These are phyloP conservation scores for Labrus mixtus DNA, from an alignment of 2,113 vertebrate species.

Conservation along the genomic window DNA sequence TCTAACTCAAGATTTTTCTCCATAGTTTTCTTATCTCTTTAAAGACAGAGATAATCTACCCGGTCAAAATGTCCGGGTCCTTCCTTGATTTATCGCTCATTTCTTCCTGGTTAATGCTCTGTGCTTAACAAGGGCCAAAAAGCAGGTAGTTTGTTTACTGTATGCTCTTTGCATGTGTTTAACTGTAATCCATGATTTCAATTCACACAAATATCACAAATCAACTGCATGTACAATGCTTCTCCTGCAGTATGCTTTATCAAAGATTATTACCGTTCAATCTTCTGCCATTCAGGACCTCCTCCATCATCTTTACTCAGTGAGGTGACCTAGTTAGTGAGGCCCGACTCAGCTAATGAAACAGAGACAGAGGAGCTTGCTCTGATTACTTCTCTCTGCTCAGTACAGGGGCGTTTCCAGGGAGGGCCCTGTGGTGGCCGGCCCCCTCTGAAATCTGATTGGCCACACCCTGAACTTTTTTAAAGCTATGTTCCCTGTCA, in stretches of 20 bases:
- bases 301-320: too few relatives aligned
- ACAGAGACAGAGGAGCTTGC: too few relatives aligned
- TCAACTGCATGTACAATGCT: slow-evolving; percentile 5
- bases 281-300: neutral
- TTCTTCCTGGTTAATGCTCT: slow-evolving; percentile 79
- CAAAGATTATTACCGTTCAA: neutral
- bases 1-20: slow-evolving; percentile 80
- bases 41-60: slow-evolving; percentile 84
- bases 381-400: too few relatives aligned
- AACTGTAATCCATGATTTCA: slow-evolving; percentile 35
- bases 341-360: too few relatives aligned
- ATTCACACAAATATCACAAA: slow-evolving; percentile 28
- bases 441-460: too few relatives aligned
- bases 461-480: too few relatives aligned
- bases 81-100: slow-evolving; percentile 81
- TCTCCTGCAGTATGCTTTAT: neutral
- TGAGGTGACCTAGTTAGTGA: too few relatives aligned
- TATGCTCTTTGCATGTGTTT: slow-evolving; percentile 69
- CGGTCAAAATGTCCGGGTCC: slow-evolving; percentile 81
- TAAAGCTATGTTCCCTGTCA: too few relatives aligned
- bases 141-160: slow-evolving; percentile 78
- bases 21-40: slow-evolving; percentile 79
- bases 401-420: too few relatives aligned
- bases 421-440: too few relatives aligned
- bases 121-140: slow-evolving; percentile 75